Evolutionary conservation across 2,888 invertebrate genomes (phyloP).

Genomic region (Coelopa pilipes): DNA sequence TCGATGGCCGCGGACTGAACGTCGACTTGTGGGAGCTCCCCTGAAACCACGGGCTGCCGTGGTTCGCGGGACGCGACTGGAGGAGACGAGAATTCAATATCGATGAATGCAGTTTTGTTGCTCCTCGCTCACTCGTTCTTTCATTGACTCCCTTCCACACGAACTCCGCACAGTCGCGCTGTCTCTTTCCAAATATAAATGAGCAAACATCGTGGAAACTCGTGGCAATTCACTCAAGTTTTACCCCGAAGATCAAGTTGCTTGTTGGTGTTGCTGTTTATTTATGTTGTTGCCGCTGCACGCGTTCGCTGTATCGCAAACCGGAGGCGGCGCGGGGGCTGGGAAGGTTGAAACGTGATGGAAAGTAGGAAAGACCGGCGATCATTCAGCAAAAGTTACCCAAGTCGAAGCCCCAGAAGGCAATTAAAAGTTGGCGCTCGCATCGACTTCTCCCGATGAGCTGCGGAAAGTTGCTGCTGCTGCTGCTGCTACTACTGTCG

Average conservation of each 20-base stretch:
- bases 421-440: slow-evolving; percentile 29
- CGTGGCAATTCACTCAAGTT: too few relatives aligned
- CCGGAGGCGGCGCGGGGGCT: background rate
- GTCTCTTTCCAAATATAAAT: too few relatives aligned
- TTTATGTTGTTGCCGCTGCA: background rate
- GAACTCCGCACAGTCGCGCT: too few relatives aligned
- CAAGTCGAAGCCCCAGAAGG: slow-evolving; percentile 18
- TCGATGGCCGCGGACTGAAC: background rate
- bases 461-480: too few relatives aligned
- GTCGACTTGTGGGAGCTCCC: background rate
- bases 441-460: too few relatives aligned
- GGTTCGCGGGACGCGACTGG: too few relatives aligned
- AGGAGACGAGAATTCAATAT: background rate
- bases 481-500: too few relatives aligned
- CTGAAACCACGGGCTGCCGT: background rate
- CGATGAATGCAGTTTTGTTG: background rate
- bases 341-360: background rate
- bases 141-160: too few relatives aligned
- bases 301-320: background rate
- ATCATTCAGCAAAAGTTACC: background rate
- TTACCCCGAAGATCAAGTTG: background rate
- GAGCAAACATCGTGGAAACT: too few relatives aligned
- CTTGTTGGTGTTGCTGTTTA: background rate
- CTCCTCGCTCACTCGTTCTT: too few relatives aligned
- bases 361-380: background rate